These are phyloP conservation scores for Tiphia femorata DNA, from an alignment of 2,888 invertebrate genomes.

Conservation along the genomic window DNA sequence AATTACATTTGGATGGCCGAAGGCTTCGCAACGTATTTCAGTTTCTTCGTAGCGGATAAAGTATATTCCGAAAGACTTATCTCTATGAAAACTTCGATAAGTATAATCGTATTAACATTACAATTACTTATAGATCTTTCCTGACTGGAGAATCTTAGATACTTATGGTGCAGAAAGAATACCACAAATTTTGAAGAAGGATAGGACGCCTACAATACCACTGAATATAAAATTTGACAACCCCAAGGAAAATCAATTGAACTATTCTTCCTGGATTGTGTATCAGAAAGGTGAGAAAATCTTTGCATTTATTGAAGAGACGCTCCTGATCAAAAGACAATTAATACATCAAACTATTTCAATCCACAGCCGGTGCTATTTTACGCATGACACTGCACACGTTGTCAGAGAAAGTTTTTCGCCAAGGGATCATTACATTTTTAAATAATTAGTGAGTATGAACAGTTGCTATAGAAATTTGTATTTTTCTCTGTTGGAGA, in stretches of 20 bases:
- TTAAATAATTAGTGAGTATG: constrained; percentile 51
- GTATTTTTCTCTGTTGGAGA: too few relatives aligned
- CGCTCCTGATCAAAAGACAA: not conserved
- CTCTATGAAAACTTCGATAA: too few relatives aligned
- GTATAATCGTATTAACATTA: too few relatives aligned
- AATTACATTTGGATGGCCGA: constrained; percentile 67
- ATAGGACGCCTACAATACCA: constrained; percentile 69
- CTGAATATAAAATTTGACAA: constrained; percentile 71
- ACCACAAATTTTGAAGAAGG: constrained; percentile 61
- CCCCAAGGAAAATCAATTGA: constrained; percentile 70
- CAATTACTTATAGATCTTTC: constrained; percentile 57
- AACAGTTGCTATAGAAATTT: too few relatives aligned
- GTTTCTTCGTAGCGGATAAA: constrained; percentile 63
- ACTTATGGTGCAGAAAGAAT: constrained; percentile 66
- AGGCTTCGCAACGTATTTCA: constrained; percentile 72
- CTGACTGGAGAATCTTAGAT: constrained; percentile 72
- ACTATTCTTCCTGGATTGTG: constrained; percentile 73
- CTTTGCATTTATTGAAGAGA: not conserved
- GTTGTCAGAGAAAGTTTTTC: constrained; percentile 68
- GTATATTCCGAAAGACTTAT: too few relatives aligned
- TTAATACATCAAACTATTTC: constrained; percentile 47
- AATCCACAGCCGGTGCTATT: constrained; percentile 68
- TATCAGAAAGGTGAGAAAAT: constrained; percentile 73
- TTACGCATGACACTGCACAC: constrained; percentile 72
- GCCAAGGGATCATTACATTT: constrained; percentile 62